These are phyloP conservation scores for Torymus texanus DNA, from an alignment of 2,888 invertebrate species.

Conservation along the genomic window DNA sequence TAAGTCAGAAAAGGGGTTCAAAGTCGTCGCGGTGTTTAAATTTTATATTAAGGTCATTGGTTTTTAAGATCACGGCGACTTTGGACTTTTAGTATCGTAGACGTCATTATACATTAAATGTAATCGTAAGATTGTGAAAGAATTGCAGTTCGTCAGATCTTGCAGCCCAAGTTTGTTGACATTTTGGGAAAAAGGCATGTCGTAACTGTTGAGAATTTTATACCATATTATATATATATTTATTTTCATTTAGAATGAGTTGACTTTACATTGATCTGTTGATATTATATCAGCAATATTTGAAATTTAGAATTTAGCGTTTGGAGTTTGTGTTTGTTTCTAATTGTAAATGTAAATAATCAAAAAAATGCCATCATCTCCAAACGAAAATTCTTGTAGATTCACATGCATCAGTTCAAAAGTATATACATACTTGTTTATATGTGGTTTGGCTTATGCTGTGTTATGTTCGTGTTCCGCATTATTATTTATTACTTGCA, in stretches of 20 bases:
- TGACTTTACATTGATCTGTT: conserved; percentile 41
- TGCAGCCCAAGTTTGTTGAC: conserved; percentile 55
- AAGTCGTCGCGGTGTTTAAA: conserved; percentile 5
- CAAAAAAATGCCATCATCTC: neutral
- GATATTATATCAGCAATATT: conserved; percentile 24
- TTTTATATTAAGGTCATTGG: neutral
- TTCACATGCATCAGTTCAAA: conserved; percentile 55
- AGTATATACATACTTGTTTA: conserved; percentile 57
- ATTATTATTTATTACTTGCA: conserved; percentile 59
- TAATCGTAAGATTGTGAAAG: conserved; percentile 17
- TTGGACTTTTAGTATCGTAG: conserved; percentile 5
- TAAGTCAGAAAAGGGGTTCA: neutral
- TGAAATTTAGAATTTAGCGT: conserved; percentile 39
- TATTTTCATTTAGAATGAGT: conserved; percentile 17
- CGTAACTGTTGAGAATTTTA: conserved; percentile 52
- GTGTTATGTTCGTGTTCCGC: conserved; percentile 62
- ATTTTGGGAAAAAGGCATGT: conserved; percentile 59
- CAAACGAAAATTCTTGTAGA: conserved; percentile 50
- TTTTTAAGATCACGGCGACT: neutral
- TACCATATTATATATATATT: neutral
- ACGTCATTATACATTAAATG: conserved; percentile 21
- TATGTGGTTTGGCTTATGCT: conserved; percentile 66
- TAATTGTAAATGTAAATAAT: neutral
- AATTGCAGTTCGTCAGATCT: conserved; percentile 21
- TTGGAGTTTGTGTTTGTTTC: conserved; percentile 21